Evolutionary conservation across 2,888 invertebrate genomes (phyloP).

Genomic region (Hirtodrosophila cameraria): DNA sequence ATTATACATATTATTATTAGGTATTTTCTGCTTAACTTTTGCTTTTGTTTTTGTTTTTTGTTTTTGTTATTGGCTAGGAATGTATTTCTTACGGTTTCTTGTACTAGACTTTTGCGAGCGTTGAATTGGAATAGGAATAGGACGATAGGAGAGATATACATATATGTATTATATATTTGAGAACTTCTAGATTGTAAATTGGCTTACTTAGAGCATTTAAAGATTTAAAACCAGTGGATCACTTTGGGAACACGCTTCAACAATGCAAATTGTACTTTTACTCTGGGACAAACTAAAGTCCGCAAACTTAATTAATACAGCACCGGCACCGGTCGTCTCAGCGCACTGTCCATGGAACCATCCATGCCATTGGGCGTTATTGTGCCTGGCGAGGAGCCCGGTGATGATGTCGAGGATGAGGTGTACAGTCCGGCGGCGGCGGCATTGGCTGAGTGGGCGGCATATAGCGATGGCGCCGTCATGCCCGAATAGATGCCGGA

Average conservation of each 20-base stretch:
- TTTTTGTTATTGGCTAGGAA: constrained; percentile 69
- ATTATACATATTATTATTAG: constrained; percentile 48
- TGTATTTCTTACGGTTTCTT: constrained; percentile 54
- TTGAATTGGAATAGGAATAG: constrained; percentile 34
- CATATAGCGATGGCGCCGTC: constrained; percentile 83
- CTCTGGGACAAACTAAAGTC: constrained; percentile 52
- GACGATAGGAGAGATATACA: constrained; percentile 18
- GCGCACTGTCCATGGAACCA: constrained; percentile 81
- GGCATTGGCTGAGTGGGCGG: constrained; percentile 83
- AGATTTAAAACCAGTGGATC: constrained; percentile 79
- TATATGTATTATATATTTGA: not conserved
- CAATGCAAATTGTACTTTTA: constrained; percentile 76
- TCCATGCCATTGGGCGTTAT: constrained; percentile 83
- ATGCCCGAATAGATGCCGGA: constrained; percentile 84
- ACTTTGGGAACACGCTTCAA: constrained; percentile 75
- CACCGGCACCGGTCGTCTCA: constrained; percentile 84
- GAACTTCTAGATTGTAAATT: constrained; percentile 47
- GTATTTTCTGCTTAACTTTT: constrained; percentile 3
- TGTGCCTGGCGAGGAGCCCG: constrained; percentile 84
- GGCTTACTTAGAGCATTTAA: constrained; percentile 74
- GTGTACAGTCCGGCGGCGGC: constrained; percentile 83
- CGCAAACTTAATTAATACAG: too few species aligned
- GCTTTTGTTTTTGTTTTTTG: constrained; percentile 25
- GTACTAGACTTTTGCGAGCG: constrained; percentile 69
- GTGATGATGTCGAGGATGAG: constrained; percentile 83